A percentile compares a stretch with the other conserved stretches of the same genome.
Conservation (phyloP, 2,113 vertebrate species). For the Phalacrocorax aristotelis region DNA sequence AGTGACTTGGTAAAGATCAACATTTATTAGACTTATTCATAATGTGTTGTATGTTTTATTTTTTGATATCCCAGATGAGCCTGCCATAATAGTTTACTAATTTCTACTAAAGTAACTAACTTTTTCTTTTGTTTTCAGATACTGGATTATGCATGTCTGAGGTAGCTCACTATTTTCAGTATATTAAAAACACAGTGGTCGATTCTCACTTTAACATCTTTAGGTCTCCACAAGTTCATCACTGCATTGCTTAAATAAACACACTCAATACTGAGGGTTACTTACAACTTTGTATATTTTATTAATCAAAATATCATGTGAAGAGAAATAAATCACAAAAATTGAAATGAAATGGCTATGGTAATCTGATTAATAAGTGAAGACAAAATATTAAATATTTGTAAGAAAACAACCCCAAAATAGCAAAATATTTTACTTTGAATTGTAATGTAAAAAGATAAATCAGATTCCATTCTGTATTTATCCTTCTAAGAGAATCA, state of each 20-base stretch:
- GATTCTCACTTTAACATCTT: neutral
- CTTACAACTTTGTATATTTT: neutral
- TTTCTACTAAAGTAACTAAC: neutral
- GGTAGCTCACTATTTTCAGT: neutral
- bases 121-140: neutral
- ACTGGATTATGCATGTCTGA: neutral
- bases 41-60: neutral
- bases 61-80: neutral
- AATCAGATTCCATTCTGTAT: neutral
- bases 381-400: neutral
- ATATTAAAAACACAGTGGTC: neutral
- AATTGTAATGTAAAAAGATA: neutral
- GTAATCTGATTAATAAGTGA: neutral
- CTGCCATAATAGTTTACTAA: neutral
- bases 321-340: conserved; percentile 28
- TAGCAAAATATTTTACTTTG: neutral
- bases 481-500: neutral
- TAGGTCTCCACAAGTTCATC: neutral
- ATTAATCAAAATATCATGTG: conserved; percentile 6
- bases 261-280: neutral
- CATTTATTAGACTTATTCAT: neutral
- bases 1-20: neutral
- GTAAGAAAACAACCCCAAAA: neutral
- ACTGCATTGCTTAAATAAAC: neutral
- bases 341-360: neutral